phyloP scores from a whole-genome alignment of 37 sponge, comb jelly and placozoan genomes.

The Lycopodina hypogea region DNA sequence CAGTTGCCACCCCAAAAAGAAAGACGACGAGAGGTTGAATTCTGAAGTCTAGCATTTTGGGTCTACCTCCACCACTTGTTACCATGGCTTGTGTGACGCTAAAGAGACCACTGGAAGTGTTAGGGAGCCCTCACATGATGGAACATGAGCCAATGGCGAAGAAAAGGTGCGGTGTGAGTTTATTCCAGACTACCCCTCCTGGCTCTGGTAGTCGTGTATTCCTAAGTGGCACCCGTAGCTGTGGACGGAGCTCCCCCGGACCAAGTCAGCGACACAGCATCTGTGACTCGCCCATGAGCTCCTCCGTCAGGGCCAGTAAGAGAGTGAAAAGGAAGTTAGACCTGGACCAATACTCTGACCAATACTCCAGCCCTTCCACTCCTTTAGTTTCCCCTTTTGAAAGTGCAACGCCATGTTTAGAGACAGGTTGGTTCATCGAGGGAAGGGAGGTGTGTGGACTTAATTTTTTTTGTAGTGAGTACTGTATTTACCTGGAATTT shows the following conservation, averaged over 20 bases:
- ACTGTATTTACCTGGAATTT: not conserved
- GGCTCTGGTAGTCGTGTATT: not conserved
- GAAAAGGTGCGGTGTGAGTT: constrained; percentile 70
- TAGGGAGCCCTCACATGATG: constrained; percentile 69
- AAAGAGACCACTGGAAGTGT: constrained; percentile 78
- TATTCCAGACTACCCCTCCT: constrained; percentile 55
- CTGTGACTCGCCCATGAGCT: not conserved
- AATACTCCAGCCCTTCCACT: not conserved
- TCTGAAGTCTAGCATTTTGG: too few species aligned
- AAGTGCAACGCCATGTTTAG: constrained; percentile 34
- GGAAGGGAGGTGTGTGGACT: too few species aligned
- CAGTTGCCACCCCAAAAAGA: too few species aligned
- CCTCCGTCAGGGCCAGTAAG: constrained; percentile 33
- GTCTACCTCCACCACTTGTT: too few species aligned
- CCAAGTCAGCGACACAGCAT: not conserved
- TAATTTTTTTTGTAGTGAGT: not conserved
- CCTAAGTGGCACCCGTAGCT: not conserved
- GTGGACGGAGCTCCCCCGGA: not conserved
- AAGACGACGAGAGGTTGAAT: too few species aligned
- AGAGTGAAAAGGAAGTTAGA: constrained; percentile 64
- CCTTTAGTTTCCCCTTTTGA: constrained; percentile 47
- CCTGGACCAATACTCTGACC: constrained; percentile 28
- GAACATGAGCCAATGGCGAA: constrained; percentile 70
- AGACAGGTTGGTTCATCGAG: constrained; percentile 50
- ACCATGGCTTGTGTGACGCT: constrained; percentile 89